These are phyloP conservation scores for Cirrhinus molitorella DNA, from an alignment of 2,797 vertebrate genomes.

Conservation along the genomic window DNA sequence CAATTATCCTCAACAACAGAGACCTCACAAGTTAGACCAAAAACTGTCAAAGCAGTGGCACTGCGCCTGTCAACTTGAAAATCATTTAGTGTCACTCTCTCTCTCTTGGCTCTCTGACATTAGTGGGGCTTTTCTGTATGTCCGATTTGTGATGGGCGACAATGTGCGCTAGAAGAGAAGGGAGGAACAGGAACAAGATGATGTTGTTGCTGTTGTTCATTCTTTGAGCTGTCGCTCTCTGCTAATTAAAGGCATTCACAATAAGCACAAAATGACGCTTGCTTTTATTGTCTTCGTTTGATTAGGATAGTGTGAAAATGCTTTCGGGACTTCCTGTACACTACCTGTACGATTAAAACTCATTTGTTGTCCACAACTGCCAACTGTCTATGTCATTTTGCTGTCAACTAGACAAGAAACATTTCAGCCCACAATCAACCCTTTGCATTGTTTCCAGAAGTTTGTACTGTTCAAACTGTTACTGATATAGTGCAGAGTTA, in stretches of 20 bases:
- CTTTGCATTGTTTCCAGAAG: conserved; percentile 2
- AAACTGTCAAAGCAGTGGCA: conserved; percentile 75
- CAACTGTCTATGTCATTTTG: conserved; percentile 11
- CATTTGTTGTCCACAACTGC: neutral
- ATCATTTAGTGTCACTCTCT: conserved; percentile 80
- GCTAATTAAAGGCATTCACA: conserved; percentile 63
- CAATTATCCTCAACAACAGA: conserved; percentile 79
- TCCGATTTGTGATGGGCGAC: conserved; percentile 53
- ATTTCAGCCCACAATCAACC: conserved; percentile 22
- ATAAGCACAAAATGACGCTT: conserved; percentile 22
- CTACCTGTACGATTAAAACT: conserved; percentile 46
- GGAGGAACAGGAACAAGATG: conserved; percentile 57
- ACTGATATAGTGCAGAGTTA: neutral
- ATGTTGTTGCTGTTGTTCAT: conserved; percentile 49
- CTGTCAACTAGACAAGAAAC: neutral
- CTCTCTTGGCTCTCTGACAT: conserved; percentile 67
- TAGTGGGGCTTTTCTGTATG: conserved; percentile 36
- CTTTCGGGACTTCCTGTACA: conserved; percentile 21
- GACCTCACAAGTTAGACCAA: conserved; percentile 72
- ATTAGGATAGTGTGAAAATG: conserved; percentile 49
- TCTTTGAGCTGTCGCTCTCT: conserved; percentile 68
- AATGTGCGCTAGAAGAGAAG: conserved; percentile 47
- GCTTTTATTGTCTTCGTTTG: conserved; percentile 54
- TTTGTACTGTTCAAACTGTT: neutral
- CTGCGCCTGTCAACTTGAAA: conserved; percentile 75